A percentile compares a stretch with the other conserved stretches of the same genome.
phyloP scores from a whole-genome alignment of 2,113 vertebrate genomes.

The Spea bombifrons region DNA sequence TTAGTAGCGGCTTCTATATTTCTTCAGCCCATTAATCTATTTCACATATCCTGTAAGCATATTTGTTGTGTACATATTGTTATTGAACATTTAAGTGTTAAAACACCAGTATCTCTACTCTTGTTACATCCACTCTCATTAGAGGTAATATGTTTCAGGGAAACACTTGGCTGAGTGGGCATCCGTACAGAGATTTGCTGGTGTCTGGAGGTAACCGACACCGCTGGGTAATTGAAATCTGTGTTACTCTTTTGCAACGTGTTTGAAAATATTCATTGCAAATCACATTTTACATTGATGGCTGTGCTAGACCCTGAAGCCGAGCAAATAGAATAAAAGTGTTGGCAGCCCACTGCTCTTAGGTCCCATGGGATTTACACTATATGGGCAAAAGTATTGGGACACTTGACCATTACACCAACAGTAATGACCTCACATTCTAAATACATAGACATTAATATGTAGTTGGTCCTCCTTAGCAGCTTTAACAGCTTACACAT shows the following conservation, averaged over 20 bases:
- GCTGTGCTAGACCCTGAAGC: slow-evolving; percentile 48
- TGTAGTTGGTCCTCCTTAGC: too few relatives aligned
- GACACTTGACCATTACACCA: too few relatives aligned
- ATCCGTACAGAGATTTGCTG: slow-evolving; percentile 50
- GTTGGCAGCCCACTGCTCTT: too few relatives aligned
- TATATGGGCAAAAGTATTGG: too few relatives aligned
- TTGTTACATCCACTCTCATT: slow-evolving; percentile 55
- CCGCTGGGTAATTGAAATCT: slow-evolving; percentile 48
- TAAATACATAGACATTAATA: too few relatives aligned
- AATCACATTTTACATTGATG: slow-evolving; percentile 56
- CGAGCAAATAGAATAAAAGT: slow-evolving; percentile 44
- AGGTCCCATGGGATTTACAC: too few relatives aligned
- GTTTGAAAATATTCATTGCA: slow-evolving; percentile 52
- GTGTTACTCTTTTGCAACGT: slow-evolving; percentile 51
- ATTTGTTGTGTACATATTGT: slow-evolving; percentile 17
- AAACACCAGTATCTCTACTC: slow-evolving; percentile 58
- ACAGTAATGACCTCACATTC: too few relatives aligned
- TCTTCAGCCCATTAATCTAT: neutral
- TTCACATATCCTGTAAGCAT: slow-evolving; percentile 6
- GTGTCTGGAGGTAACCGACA: slow-evolving; percentile 53
- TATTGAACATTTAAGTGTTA: slow-evolving; percentile 55
- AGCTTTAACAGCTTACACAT: too few relatives aligned
- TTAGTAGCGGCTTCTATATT: too few relatives aligned
- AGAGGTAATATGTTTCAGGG: slow-evolving; percentile 55
- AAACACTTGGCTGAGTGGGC: slow-evolving; percentile 56